Base-by-base conservation (phyloP, 2,888 invertebrate species). In the Villa cingulata region DNA sequence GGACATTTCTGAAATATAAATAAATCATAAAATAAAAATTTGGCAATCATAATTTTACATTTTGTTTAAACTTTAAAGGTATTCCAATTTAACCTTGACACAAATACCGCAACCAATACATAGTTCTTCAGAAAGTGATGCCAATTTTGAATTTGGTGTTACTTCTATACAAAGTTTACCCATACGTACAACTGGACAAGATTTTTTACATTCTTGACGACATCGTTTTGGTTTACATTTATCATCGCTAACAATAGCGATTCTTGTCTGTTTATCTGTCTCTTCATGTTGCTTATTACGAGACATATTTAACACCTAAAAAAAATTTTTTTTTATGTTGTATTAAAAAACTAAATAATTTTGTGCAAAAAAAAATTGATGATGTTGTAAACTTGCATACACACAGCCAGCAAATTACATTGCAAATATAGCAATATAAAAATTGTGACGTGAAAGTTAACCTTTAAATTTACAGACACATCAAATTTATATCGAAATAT, bases 71-170 rank as follows among this genome's bases (percentile, higher is more conserved):
- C n/a, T n/a, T 14, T 41, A 23, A 2, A 10, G n/a, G n/a, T 4
- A 2, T 19, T 20, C 20, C 17, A 41, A 19, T 55, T 56, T 70
- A n/a, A 92, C 94, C 83, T 97, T 97, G 50, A 94, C 90, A 75
- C 97, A 98, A 62, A 98, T 98, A 82, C 97, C 97, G 72, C 97
- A 98, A 61, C 97, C 97, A 61, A 98, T 98, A 71, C 97, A 98
- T 5, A 98, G 74, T 68, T 96, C 95, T 72, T 98, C 98, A 41
- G 97, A 97, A 65, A 99, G 90, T 39, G 85, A 81, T 37, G 97
- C 95, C 58, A 97, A 92, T 73, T 97, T 97, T 61, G 88, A 92
- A 60, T 89, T 88, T 14, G 95, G 86, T 40, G 83, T 81, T 38
- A 98, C 98, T 76, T 98, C 96, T 62, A 98, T 98, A 69, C 98